These are phyloP conservation scores for Sinella curviseta DNA, from an alignment of 1,140 invertebrate species.

Conservation along the genomic window DNA sequence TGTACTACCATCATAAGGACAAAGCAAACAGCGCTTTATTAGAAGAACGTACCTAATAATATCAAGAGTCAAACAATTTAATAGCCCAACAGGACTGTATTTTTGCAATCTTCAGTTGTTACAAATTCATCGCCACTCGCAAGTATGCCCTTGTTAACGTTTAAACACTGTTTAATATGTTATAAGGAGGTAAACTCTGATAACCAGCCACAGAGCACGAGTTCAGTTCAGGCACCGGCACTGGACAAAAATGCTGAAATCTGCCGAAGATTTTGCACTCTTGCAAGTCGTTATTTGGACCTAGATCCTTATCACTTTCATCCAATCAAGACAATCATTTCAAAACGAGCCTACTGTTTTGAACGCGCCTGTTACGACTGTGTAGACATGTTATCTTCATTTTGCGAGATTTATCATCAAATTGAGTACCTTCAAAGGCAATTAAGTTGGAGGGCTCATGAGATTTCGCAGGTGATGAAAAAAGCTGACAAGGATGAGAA, in stretches of 20 bases:
- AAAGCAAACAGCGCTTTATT: background rate
- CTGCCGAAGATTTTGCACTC: background rate
- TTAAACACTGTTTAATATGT: background rate
- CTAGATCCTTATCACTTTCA: background rate
- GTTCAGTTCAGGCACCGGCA: background rate
- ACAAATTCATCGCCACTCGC: background rate
- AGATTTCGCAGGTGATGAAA: background rate
- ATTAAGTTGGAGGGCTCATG: background rate
- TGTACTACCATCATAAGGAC: background rate
- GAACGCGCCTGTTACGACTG: background rate
- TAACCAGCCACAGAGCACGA: background rate
- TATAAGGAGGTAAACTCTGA: too few relatives aligned
- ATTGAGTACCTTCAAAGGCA: background rate
- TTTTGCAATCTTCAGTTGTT: background rate
- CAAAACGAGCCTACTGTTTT: background rate
- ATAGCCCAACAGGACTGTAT: background rate
- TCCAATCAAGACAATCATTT: background rate
- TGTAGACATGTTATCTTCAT: background rate
- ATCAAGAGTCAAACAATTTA: background rate
- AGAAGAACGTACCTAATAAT: background rate
- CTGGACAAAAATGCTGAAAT: background rate
- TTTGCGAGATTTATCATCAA: background rate
- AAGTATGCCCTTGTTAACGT: background rate
- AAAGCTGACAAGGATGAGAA: background rate
- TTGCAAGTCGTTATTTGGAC: background rate